These are phyloP conservation scores for Lucifuga dentata DNA, from an alignment of 2,113 vertebrate species.

Conservation along the genomic window DNA sequence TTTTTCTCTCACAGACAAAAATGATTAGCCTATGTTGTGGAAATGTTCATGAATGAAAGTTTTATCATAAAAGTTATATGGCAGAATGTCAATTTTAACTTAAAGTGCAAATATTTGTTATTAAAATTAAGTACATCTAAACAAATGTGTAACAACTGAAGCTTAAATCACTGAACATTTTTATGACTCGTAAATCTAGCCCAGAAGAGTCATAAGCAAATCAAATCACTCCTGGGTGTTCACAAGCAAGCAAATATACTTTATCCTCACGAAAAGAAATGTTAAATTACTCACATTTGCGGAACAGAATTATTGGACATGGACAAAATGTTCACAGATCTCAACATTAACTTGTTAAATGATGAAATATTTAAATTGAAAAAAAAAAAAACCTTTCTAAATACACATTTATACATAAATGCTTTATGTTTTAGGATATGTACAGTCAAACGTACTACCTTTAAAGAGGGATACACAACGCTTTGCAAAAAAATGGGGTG, in stretches of 20 bases:
- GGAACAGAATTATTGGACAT: no score
- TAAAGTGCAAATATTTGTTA: slow-evolving; percentile 68
- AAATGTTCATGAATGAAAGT: slow-evolving; percentile 11
- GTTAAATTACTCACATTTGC: slow-evolving; percentile 50
- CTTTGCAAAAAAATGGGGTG: slow-evolving; percentile 57
- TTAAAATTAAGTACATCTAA: slow-evolving; percentile 50
- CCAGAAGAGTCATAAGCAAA: slow-evolving; percentile 35
- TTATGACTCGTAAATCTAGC: slow-evolving; percentile 27
- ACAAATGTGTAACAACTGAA: slow-evolving; percentile 21
- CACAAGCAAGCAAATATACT: slow-evolving; percentile 31
- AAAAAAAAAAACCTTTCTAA: slow-evolving; percentile 42
- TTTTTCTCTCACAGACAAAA: not conserved
- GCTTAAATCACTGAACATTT: slow-evolving; percentile 39
- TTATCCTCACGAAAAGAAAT: slow-evolving; percentile 12
- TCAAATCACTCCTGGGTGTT: slow-evolving; percentile 37
- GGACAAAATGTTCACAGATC: slow-evolving; percentile 26
- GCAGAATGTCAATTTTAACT: slow-evolving; percentile 34
- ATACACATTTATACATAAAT: slow-evolving; percentile 51
- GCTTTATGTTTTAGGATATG: slow-evolving; percentile 55
- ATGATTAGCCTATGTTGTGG: not conserved
- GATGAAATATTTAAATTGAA: slow-evolving; percentile 59
- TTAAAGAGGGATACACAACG: slow-evolving; percentile 65
- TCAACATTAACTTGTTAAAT: slow-evolving; percentile 60
- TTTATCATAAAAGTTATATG: slow-evolving; percentile 19
- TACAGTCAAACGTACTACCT: slow-evolving; percentile 61